Evolutionary conservation across 1,140 invertebrate genomes (phyloP), one percentile per base, ranked within the genome.

Genomic region (Elymnias hypermnestra): DNA sequence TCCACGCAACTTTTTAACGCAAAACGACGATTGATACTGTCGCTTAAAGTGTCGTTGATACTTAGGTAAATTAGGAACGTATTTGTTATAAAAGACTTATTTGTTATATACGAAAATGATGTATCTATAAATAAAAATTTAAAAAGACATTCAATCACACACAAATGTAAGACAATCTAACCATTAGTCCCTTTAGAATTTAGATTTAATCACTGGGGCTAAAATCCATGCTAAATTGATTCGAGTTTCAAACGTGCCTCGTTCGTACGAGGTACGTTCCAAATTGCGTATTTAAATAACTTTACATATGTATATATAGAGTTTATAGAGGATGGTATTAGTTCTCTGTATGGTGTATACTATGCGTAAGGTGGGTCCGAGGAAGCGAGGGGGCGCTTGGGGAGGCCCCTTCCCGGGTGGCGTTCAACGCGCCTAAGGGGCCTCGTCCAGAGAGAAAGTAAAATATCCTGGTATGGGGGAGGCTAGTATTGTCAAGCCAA

Each of bases 221-320:
- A 66, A 68, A 73, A 63, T 66, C 64, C 55, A 53, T 45, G 59
- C 46, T 58, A 69, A 74, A 79, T 79, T 76, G 69, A 74, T 72
- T 74, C 56, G 57, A 72, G 65, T 62, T 52, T 31, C 45, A 48
- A 50, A 62, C 55, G 48, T 43, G 57, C 54, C 47, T 58, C 57
- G 51, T 45, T 60, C 56, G 44, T 57, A 51, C 47, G 44, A 53
- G 52, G 55, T 64, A 56, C 53, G 58, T 61, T 70, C 63, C 58
- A 75, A 83, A 83, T 78, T 79, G 72, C 67, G 59, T 75, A 83
- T 83, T 78, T 81, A 83, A 78, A 83, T 82, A 77, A 78, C 61
- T 72, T 52, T 72, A 69, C 73, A 77, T 69, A 77, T 55, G 63
- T 61, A 75, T 71, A 77, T 58, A n/a, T n/a, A n/a, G 65, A 79